Conservation (phyloP, 2,888 invertebrate species). For the Erpobdella octoculata region DNA sequence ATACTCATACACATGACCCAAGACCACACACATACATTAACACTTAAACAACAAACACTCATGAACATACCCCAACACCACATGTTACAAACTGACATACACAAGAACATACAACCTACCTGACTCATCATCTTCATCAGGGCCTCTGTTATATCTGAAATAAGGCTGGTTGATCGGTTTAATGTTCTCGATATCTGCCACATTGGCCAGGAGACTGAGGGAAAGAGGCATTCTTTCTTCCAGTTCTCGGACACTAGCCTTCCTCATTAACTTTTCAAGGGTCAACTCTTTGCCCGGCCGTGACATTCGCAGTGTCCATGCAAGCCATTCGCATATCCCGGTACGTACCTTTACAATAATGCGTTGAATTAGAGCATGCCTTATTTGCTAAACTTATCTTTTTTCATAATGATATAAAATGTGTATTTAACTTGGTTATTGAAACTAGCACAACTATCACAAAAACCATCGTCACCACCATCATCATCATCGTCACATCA, state of each 20-base stretch:
- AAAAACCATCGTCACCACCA: neutral
- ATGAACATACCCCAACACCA: too few relatives aligned
- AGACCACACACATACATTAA: too few relatives aligned
- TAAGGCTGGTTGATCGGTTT: slow-evolving; percentile 27
- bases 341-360: slow-evolving; percentile 34
- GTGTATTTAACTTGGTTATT: neutral
- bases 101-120: too few relatives aligned
- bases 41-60: too few relatives aligned
- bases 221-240: slow-evolving; percentile 34
- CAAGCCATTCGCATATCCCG: slow-evolving; percentile 38
- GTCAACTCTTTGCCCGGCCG: slow-evolving; percentile 38
- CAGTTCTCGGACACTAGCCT: slow-evolving; percentile 35
- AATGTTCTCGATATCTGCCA: slow-evolving; percentile 38
- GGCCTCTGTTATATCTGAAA: slow-evolving; percentile 4
- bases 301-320: slow-evolving; percentile 37
- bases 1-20: too few relatives aligned
- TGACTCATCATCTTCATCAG: slow-evolving; percentile 12
- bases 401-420: neutral
- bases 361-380: neutral
- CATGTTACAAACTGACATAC: too few relatives aligned
- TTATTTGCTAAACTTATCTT: neutral
- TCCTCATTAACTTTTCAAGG: slow-evolving; percentile 33
- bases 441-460: neutral
- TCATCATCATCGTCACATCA: neutral
- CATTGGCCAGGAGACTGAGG: slow-evolving; percentile 37